Conservation (phyloP, 2,888 invertebrate genomes). For the Chrysodeixis includens region DNA sequence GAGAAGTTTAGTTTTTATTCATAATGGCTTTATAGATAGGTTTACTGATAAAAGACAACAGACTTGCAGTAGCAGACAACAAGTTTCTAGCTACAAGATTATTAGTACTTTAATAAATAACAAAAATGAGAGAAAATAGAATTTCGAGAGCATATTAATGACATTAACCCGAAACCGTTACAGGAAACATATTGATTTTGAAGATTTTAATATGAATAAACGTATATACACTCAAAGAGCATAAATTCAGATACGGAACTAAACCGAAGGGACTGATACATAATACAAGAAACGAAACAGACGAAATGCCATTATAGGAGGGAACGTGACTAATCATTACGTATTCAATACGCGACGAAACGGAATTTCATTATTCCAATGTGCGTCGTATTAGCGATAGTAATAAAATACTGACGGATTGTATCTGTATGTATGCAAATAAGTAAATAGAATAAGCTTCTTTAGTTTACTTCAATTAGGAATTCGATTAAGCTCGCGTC, state of each 20-base stretch:
- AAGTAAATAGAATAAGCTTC: conserved; percentile 9
- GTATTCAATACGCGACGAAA: conserved; percentile 64
- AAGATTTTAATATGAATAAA: neutral
- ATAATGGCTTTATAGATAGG: neutral
- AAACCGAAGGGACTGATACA: conserved; percentile 10
- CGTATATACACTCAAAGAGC: neutral
- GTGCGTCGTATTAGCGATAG: conserved; percentile 52
- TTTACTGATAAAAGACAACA: too few species aligned
- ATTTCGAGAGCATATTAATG: neutral
- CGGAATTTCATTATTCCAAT: conserved; percentile 71
- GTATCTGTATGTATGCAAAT: conserved; percentile 13
- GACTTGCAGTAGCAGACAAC: too few species aligned
- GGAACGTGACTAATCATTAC: conserved; percentile 63
- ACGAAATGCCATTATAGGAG: conserved; percentile 51
- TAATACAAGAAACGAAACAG: conserved; percentile 38
- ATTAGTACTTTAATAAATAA: too few species aligned
- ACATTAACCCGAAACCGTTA: neutral
- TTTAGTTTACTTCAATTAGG: conserved; percentile 10
- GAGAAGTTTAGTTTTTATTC: neutral
- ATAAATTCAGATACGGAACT: neutral
- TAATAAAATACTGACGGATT: conserved; percentile 40
- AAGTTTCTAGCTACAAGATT: neutral
- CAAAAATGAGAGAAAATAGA: too few species aligned
- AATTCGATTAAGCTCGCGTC: conserved; percentile 3
- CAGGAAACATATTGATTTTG: neutral